A percentile compares a stretch with the other conserved stretches of the same genome.
phyloP scores from a whole-genome alignment of 2,797 vertebrate genomes.

The Phrynocephalus guinanensis region DNA sequence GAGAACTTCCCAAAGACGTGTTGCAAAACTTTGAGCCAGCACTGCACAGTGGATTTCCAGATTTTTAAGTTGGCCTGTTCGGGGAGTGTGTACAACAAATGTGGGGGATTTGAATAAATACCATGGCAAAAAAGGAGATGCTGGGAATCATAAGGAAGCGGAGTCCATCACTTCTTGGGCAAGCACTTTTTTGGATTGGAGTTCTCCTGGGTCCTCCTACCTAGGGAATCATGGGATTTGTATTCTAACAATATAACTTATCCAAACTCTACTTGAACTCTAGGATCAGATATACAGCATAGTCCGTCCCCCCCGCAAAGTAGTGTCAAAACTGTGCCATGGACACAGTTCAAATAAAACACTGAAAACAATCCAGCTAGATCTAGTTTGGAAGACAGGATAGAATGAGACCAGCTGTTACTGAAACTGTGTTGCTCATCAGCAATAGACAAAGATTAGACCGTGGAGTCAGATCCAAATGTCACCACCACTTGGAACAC shows the following conservation, averaged over 20 bases:
- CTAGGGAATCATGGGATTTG: too few species aligned
- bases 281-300: not conserved
- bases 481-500: not conserved
- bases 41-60: too few species aligned
- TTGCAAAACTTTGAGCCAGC: not conserved
- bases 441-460: not conserved
- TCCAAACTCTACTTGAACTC: not conserved
- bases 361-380: not conserved
- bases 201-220: too few species aligned
- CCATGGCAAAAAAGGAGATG: not conserved
- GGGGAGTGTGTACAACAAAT: not conserved
- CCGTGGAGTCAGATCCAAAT: not conserved
- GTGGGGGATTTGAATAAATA: not conserved
- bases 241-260: too few species aligned
- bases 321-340: not conserved
- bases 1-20: not conserved
- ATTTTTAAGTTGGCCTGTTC: not conserved
- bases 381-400: not conserved
- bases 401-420: not conserved
- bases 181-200: too few species aligned
- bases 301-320: not conserved
- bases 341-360: not conserved
- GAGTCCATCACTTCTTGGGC: too few species aligned
- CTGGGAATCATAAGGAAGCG: not conserved
- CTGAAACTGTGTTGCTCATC: not conserved